A percentile compares a stretch with the other conserved stretches of the same genome.
These are phyloP conservation scores for Zeus faber DNA, from an alignment of 2,113 vertebrate genomes.

Conservation along the genomic window DNA sequence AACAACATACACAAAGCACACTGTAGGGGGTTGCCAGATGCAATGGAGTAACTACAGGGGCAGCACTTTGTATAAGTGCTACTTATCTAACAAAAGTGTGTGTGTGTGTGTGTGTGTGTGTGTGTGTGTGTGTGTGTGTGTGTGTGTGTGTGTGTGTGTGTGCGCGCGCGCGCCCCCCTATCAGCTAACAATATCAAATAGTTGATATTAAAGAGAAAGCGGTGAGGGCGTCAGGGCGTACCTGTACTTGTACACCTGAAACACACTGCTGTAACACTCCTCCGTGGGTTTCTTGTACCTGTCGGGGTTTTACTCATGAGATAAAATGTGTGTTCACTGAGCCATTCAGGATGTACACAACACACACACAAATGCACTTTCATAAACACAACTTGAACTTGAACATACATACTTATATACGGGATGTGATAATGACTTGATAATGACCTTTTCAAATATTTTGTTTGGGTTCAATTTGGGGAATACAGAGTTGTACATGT, in stretches of 20 bases:
- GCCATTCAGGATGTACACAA: neutral
- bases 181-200: slow-evolving; percentile 15
- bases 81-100: slow-evolving; percentile 21
- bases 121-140: neutral
- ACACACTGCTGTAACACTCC: neutral
- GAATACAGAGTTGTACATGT: too few relatives aligned
- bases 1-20: neutral
- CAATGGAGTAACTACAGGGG: slow-evolving; percentile 3
- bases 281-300: neutral
- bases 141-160: slow-evolving; percentile 1
- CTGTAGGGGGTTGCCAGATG: slow-evolving; percentile 18
- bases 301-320: neutral
- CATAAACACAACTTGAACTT: neutral
- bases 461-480: too few relatives aligned
- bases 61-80: slow-evolving; percentile 44
- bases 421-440: too few relatives aligned
- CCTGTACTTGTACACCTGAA: neutral
- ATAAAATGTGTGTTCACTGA: neutral
- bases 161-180: neutral
- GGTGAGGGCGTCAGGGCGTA: neutral
- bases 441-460: too few relatives aligned
- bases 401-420: too few relatives aligned
- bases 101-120: slow-evolving; percentile 1
- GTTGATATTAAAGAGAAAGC: slow-evolving; percentile 16
- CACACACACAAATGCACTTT: neutral